Base-by-base conservation (phyloP, 2,797 vertebrate genomes). In the Phrynocephalus forsythii region DNA sequence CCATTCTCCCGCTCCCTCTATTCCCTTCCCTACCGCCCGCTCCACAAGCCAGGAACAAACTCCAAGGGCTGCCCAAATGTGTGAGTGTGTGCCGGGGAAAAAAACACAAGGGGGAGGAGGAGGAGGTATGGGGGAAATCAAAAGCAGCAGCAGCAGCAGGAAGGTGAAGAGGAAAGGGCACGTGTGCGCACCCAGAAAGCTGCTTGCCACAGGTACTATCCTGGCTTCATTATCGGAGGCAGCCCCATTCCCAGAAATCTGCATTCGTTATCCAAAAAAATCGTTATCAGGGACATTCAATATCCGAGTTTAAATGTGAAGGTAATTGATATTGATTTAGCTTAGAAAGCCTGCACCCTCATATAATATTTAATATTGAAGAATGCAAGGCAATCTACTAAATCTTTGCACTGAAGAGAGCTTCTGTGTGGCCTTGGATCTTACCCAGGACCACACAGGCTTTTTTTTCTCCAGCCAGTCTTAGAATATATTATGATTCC, bases 41-140 rank as follows among this genome's bases (percentile, higher is more conserved):
- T 93, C 91, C 91, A 90, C 92, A 91, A 91, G 90, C 92, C 93
- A 90, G 94, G 92, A 94, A 92, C 87, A 90, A 52, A 80, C 84
- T 73, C 92, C 91, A 84, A 88, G 89, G 66, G 86, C 90, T 75
- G 56, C 90, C 91, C 82, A 63, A n/a, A 60, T 24, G 86, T 6
- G 80, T 8, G 84, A 11, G 72, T 48, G 83, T 63, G 52, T 4
- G 30, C 16, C 91, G 71, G 89, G 82, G 91, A 88, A 87, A 86
- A 82, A 48, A 83, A 50, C n/a, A n/a, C 60, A 28, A 30, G 44
- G 30, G 13, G 9, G 56, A 6, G 75, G 24, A 18, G 71, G 15
- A 26, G 38, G n/a, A 8, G 26, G 22, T 24, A 8, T 69, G 68
- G 52, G 3, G 75, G 48, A 3, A 28, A 44, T 5, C 38, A 44